Conservation (phyloP, 2,888 invertebrate species). For the Pterostichus niger region DNA sequence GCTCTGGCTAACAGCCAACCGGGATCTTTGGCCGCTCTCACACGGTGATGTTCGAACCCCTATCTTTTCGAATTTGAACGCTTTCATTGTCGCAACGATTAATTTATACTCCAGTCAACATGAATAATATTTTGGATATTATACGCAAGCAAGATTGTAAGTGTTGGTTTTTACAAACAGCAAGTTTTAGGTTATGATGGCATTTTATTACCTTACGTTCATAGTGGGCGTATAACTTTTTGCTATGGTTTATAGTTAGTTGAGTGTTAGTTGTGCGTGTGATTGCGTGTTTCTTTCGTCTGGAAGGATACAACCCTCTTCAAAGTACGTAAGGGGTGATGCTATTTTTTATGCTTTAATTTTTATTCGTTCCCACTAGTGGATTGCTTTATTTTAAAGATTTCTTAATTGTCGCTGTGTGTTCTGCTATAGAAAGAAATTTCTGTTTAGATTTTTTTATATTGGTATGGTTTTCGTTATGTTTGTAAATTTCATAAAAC, state of each 20-base stretch:
- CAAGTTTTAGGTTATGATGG: conserved; percentile 42
- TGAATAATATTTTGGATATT: conserved; percentile 58
- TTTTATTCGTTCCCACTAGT: not conserved
- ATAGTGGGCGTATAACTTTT: conserved; percentile 31
- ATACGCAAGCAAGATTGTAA: conserved; percentile 52
- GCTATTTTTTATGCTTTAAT: not conserved
- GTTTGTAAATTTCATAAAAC: too few species aligned
- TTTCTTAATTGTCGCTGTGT: not conserved
- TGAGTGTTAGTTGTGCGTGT: conserved; percentile 37
- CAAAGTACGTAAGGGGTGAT: conserved; percentile 44
- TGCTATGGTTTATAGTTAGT: conserved; percentile 45
- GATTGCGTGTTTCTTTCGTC: conserved; percentile 16
- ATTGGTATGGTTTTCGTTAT: too few species aligned
- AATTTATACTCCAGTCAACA: conserved; percentile 50
- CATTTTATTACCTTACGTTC: conserved; percentile 37
- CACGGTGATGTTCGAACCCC: conserved; percentile 56
- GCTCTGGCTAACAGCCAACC: conserved; percentile 38
- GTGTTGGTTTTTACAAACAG: conserved; percentile 15
- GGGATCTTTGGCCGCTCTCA: conserved; percentile 55
- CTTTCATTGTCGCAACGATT: conserved; percentile 47
- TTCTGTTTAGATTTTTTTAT: too few species aligned
- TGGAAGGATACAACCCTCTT: conserved; percentile 32
- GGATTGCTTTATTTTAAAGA: not conserved
- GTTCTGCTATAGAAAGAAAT: too few species aligned
- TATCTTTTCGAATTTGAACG: conserved; percentile 65